Conservation (phyloP, 2,888 invertebrate species). For the Agrochola circellaris region DNA sequence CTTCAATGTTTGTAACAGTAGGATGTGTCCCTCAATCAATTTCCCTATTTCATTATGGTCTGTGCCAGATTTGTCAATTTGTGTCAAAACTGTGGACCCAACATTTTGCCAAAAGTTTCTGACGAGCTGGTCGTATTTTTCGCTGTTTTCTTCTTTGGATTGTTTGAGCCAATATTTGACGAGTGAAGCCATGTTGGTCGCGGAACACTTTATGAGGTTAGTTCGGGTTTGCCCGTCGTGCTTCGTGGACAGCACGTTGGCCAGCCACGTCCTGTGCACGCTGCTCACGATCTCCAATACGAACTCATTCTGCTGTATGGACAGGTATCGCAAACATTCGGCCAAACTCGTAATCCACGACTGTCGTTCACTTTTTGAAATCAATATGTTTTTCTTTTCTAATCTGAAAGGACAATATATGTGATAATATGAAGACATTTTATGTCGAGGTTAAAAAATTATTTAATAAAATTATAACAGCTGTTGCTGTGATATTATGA, state of each 20-base stretch:
- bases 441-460: not conserved
- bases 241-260: conserved; percentile 60
- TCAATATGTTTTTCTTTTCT: conserved; percentile 90
- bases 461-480: not conserved
- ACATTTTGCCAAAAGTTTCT: conserved; percentile 85
- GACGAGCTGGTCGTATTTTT: conserved; percentile 78
- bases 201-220: conserved; percentile 75
- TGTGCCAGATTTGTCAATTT: conserved; percentile 81
- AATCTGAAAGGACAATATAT: conserved; percentile 85
- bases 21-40: conserved; percentile 82
- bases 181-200: conserved; percentile 74
- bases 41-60: conserved; percentile 81
- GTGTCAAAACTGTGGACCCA: conserved; percentile 73
- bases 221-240: conserved; percentile 60
- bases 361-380: conserved; percentile 92
- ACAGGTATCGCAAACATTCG: conserved; percentile 92
- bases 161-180: conserved; percentile 81
- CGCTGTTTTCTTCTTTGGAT: conserved; percentile 67
- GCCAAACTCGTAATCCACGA: conserved; percentile 92
- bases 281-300: conserved; percentile 70
- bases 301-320: conserved; percentile 70
- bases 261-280: conserved; percentile 79
- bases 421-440: not conserved
- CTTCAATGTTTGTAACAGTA: conserved; percentile 78
- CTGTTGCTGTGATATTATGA: not conserved